These are phyloP conservation scores for Agonum fuliginosum DNA, from an alignment of 2,888 invertebrate species.

Conservation along the genomic window DNA sequence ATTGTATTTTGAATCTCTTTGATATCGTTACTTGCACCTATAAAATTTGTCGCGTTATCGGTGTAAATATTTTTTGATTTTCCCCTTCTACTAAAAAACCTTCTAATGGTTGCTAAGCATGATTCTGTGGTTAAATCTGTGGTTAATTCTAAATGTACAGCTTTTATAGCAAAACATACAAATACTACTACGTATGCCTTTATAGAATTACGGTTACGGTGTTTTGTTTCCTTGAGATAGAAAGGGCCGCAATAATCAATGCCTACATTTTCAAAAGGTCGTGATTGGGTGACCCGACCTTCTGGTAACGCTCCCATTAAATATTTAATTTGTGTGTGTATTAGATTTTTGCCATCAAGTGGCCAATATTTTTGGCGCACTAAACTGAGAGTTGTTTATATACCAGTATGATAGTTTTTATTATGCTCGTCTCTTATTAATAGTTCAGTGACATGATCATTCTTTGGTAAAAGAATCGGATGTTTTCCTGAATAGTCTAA, in stretches of 20 bases:
- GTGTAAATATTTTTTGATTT: constrained; percentile 49
- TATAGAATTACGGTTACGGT: constrained; percentile 11
- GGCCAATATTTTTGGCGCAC: constrained; percentile 54
- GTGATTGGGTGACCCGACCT: background rate
- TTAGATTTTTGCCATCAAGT: constrained; percentile 40
- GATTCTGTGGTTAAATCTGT: constrained; percentile 16
- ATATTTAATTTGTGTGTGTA: constrained; percentile 19
- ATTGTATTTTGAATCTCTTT: background rate
- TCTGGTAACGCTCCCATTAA: constrained; percentile 30
- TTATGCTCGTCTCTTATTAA: constrained; percentile 38
- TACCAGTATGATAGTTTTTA: constrained; percentile 40
- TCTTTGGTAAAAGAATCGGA: constrained; percentile 53
- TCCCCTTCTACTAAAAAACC: constrained; percentile 54
- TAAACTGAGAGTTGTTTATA: constrained; percentile 29
- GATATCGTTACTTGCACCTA: constrained; percentile 39
- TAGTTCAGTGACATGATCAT: constrained; percentile 41
- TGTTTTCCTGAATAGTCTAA: constrained; percentile 38
- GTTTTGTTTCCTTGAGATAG: constrained; percentile 8
- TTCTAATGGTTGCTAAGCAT: constrained; percentile 49
- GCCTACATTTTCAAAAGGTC: constrained; percentile 23
- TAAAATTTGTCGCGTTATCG: constrained; percentile 60
- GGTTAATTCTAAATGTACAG: constrained; percentile 19
- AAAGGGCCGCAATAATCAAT: constrained; percentile 43
- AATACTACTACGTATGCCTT: constrained; percentile 50
- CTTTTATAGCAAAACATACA: constrained; percentile 30